Percentiles rank a stretch among this genome's conserved stretches.
Conservation (phyloP, 2,888 invertebrate genomes). For the Protonemura montana region DNA sequence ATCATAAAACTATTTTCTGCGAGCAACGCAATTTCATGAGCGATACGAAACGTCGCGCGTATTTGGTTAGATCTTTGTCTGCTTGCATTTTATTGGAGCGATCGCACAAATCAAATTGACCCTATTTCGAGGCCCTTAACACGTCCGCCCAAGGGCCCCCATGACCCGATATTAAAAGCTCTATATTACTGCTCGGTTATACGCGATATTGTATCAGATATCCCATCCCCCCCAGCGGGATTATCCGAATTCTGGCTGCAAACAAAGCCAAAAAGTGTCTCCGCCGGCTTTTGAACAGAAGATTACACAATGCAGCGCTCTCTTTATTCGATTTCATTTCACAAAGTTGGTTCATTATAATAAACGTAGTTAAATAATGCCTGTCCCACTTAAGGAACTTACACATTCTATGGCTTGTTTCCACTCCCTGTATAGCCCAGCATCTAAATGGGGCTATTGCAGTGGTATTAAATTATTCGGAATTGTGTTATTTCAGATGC, state of each 20-base stretch:
- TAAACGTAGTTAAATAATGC: not conserved
- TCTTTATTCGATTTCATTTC: constrained; percentile 7
- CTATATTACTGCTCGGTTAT: constrained; percentile 41
- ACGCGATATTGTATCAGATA: constrained; percentile 34
- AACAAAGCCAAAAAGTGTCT: constrained; percentile 1
- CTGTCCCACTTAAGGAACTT: not conserved
- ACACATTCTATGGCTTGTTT: not conserved
- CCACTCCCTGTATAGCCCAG: not conserved
- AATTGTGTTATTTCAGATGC: constrained; percentile 4
- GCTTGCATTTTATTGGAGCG: not conserved
- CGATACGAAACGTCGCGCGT: not conserved
- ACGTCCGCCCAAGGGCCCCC: not conserved
- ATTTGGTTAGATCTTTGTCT: not conserved
- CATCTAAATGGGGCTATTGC: not conserved
- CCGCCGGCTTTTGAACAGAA: constrained; percentile 21
- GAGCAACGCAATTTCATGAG: not conserved
- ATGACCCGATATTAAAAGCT: constrained; percentile 44
- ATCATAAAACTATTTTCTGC: constrained; percentile 7
- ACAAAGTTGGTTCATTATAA: not conserved
- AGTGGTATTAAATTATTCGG: not conserved
- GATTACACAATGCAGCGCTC: constrained; percentile 29
- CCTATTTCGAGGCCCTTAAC: not conserved
- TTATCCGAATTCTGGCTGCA: constrained; percentile 13
- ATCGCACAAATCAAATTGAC: constrained; percentile 33
- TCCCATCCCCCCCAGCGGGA: constrained; percentile 1